These are phyloP conservation scores for Thumatha senex DNA, from an alignment of 2,888 invertebrate species.

Conservation along the genomic window DNA sequence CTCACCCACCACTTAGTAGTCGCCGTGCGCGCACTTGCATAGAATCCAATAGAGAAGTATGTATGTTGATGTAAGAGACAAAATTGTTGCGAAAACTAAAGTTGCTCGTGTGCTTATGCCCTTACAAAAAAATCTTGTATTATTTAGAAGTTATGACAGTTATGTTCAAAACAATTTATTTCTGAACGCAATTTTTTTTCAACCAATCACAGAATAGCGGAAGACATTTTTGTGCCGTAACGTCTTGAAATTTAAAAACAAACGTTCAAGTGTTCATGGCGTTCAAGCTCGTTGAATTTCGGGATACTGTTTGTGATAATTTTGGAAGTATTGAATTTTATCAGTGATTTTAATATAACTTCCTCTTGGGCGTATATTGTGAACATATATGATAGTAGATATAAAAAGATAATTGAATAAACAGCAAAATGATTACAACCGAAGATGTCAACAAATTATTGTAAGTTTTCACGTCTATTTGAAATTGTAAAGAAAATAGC, in stretches of 20 bases:
- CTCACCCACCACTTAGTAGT: too few species aligned
- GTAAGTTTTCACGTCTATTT: conserved; percentile 53
- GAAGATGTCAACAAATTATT: conserved; percentile 65
- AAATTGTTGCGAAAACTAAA: too few species aligned
- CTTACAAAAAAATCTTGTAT: too few species aligned
- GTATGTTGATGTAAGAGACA: too few species aligned
- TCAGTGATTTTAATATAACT: conserved; percentile 15
- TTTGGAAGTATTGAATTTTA: conserved; percentile 24
- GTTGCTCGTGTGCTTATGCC: too few species aligned
- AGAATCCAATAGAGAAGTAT: too few species aligned
- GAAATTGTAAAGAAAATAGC: background rate
- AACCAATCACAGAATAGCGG: conserved; percentile 18
- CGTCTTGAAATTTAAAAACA: conserved; percentile 57
- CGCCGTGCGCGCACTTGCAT: too few species aligned
- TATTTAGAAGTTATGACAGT: too few species aligned
- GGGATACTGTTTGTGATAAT: conserved; percentile 26
- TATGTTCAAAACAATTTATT: too few species aligned
- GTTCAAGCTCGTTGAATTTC: conserved; percentile 26
- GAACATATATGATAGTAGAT: conserved; percentile 29
- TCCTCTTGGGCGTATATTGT: conserved; percentile 17
- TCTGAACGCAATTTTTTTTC: conserved; percentile 21
- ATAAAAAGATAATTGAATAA: conserved; percentile 16
- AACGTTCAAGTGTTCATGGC: conserved; percentile 30
- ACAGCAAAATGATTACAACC: conserved; percentile 52
- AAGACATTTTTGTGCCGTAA: conserved; percentile 45